Base-by-base conservation (phyloP, 2,797 vertebrate species). In the Darevskia nairensis region DNA sequence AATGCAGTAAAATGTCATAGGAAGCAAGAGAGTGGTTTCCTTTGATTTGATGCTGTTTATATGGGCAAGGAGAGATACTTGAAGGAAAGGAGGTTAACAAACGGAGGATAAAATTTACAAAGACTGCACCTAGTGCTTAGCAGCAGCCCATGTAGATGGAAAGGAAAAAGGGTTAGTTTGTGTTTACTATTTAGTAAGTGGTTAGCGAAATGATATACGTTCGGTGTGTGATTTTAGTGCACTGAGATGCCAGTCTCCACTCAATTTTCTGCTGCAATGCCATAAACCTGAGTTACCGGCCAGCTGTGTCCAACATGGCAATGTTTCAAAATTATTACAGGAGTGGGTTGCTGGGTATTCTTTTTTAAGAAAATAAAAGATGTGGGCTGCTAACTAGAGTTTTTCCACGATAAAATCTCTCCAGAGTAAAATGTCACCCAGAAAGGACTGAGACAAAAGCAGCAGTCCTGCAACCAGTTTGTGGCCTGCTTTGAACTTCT, bases 251-350 rank as follows among this genome's bases (percentile, higher is more conserved):
- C 86, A 89, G 87, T 88, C 83, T 86, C 92, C 91, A 90, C 88
- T 96, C 93, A 93, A 89, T 95, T 94, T 95, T 94, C 94, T 94
- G 90, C 91, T 94, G 93, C 55, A 86, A 91, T 85, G 91, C 88
- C 92, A 94, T 95, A 96, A 95, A 96, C 92, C 92, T 96, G 94
- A 95, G 91, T 96, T 95, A 95, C 94, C 91, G 92, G 87, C 93
- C 94, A 95, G 94, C 90, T 94, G 94, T 90, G 93, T 86, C 84
- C 93, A 92, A 91, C 90, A 93, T 89, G 91, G 89, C 88, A 92
- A 75, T 80, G 87, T 90, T 94, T 95, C 93, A 93, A 95, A 87
- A 94, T 90, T 89, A 93, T 92, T 94, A 86, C 91, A 85, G 82
- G 81, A 41, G 87, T 88, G 87, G 81, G 88, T 92, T 93, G 17